Evolutionary conservation across 2,797 vertebrate genomes (phyloP), one percentile per base, ranked within the genome.

Genomic region (Bufotes viridis): DNA sequence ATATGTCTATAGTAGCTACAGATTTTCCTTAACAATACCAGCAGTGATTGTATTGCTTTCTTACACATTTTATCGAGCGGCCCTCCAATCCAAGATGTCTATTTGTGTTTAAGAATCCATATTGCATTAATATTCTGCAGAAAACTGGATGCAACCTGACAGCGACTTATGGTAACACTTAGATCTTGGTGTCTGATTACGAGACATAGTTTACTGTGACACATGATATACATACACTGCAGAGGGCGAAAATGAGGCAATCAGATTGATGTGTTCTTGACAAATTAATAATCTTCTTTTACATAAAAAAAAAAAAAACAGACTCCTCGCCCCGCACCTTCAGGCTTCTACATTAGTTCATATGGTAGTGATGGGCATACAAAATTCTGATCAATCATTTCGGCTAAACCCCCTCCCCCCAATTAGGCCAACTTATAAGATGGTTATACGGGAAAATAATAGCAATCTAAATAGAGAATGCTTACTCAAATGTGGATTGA

Each of bases 11-110:
- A 24, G n/a, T 78, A 78, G 53, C 53, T 78, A 26, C 26, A 53
- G 53, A 79, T 79, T 79, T 84, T 69, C n/a, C 67, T 60, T 84
- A 34, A 57, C 67, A 58, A 60, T 69, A 13, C n/a, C 81, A 55
- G n/a, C 63, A 61, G 81, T 65, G 63, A 82, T 82, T 55, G 55
- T 29, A 26, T 55, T 26, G 18, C 75, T 55, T 78, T 57, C 20
- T 63, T 55, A 82, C 63, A 82, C 81, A 14, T 24, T 20, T 20
- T 55, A 82, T 82, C 9, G 81, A 82, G 24, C 51, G 7, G 4
- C 8, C 60, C 72, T n/a, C 10, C 72, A 5, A 42, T n/a, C 78
- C 60, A 10, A 24, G 14, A 55, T 24, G 29, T 63, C 65, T 29
- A 70, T 83, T 83, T 70, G 51, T 72, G 81, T 22, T 13, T 2